phyloP scores from a whole-genome alignment of 92 coral and sea anemone species.

The Chrysogorgia sp. region DNA sequence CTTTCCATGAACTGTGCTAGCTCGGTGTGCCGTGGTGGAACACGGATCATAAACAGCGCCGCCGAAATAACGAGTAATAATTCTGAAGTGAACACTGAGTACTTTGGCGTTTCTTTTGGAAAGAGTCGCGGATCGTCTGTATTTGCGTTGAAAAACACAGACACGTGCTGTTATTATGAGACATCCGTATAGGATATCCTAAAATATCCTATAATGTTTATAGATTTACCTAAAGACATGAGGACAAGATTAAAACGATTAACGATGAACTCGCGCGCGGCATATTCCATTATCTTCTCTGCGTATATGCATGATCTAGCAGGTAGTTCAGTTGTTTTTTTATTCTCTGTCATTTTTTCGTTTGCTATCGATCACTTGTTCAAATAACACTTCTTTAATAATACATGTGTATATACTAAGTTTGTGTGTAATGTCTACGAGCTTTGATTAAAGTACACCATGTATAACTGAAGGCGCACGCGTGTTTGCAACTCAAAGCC shows the following conservation, averaged over 20 bases:
- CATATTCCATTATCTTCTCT: background rate
- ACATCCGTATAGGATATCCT: conserved; percentile 1
- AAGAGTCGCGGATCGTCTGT: conserved; percentile 7
- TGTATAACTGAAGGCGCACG: background rate
- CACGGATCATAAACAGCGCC: no score
- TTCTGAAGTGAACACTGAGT: background rate
- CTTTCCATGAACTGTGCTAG: background rate
- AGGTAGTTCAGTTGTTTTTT: background rate
- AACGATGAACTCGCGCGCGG: background rate
- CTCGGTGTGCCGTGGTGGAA: background rate
- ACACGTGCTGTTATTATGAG: conserved; percentile 12
- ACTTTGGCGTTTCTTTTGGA: background rate
- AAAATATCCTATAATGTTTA: no score
- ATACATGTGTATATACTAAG: conserved; percentile 10
- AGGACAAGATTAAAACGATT: no score
- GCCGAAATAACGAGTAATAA: background rate
- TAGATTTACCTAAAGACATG: no score
- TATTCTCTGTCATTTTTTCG: background rate
- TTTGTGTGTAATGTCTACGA: background rate
- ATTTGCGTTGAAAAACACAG: conserved; percentile 8
- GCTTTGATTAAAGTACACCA: background rate
- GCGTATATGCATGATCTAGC: background rate
- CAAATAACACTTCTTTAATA: conserved; percentile 14
- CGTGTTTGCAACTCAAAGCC: background rate
- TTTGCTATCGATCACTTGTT: background rate